These are phyloP conservation scores for Acinonyx jubatus DNA, from an alignment of 2,113 vertebrate species.

Conservation along the genomic window DNA sequence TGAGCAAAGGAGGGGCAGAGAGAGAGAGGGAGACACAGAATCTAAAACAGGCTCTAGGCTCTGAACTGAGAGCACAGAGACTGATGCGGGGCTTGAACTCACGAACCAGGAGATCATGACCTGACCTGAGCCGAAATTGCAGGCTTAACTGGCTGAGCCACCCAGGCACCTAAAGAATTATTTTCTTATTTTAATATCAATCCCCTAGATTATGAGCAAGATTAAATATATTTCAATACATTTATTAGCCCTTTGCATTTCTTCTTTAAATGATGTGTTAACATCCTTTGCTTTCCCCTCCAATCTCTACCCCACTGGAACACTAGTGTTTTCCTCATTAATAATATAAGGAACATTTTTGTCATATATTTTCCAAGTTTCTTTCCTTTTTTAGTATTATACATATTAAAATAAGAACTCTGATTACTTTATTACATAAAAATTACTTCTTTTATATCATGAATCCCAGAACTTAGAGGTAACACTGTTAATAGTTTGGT, in stretches of 20 bases:
- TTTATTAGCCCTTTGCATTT: not conserved
- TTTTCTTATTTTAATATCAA: conserved; percentile 1
- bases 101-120: no score
- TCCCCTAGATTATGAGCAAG: not conserved
- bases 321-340: not conserved
- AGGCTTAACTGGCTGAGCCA: no score
- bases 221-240: not conserved
- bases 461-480: not conserved
- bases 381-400: not conserved
- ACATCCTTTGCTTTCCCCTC: not conserved
- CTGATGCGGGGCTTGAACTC: no score
- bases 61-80: no score
- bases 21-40: no score
- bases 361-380: not conserved
- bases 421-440: not conserved
- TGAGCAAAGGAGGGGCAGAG: no score
- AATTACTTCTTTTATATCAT: not conserved
- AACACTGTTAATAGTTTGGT: not conserved
- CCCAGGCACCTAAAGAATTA: no score
- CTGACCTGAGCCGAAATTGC: no score
- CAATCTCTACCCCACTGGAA: not conserved
- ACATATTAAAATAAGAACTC: not conserved
- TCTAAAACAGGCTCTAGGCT: no score
- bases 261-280: not conserved
- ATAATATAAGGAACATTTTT: not conserved